Base-by-base conservation (phyloP, 92 coral and sea anemone genomes). In the Palythoa grandis region DNA sequence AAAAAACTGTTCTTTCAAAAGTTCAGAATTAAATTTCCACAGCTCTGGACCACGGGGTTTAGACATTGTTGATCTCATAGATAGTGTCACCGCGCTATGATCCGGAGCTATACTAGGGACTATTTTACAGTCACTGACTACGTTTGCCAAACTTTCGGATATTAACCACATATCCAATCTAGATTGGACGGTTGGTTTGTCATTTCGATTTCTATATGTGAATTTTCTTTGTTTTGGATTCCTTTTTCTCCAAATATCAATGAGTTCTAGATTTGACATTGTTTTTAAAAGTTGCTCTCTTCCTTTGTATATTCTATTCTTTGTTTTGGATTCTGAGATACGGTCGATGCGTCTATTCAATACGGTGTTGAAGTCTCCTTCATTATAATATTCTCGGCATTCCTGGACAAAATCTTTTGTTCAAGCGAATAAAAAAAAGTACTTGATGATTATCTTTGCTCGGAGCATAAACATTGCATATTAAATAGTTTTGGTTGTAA, bases 91-190 rank as follows among this genome's bases (percentile, higher is more conserved):
- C 1, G 35, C 35, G 35, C 35, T 29, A 29, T 29, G 35, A 29
- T 29, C 35, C 35, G 35, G 35, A 29, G 35, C 35, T n/a, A n/a
- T n/a, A 29, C 1, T 29, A 1, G 35, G 35, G 35, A 29, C 35
- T 29, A 29, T 29, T 29, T 29, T 29, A 29, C 35, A 29, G 35
- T 29, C 35, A 29, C 35, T 29, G 22, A 6, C 77, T 17, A 6
- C 19, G 25, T 48, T 16, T 19, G 38, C 78, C 37, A n/a, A 13
- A 48, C 52, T 47, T 74, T 48, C 58, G 12, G 78, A 74, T 17
- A 74, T 48, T 48, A 74, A n/a, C 78, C 78, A 74, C 17, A 74
- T 43, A 74, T 74, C 78, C 22, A 74, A 11, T 40, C 77, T 72
- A n/a, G 56, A 63, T 63, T 63, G 25, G 50, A 72, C 56, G 14